Base-by-base conservation (phyloP, 37 sponge, comb jelly and placozoan species). In the Eunapius fragilis region DNA sequence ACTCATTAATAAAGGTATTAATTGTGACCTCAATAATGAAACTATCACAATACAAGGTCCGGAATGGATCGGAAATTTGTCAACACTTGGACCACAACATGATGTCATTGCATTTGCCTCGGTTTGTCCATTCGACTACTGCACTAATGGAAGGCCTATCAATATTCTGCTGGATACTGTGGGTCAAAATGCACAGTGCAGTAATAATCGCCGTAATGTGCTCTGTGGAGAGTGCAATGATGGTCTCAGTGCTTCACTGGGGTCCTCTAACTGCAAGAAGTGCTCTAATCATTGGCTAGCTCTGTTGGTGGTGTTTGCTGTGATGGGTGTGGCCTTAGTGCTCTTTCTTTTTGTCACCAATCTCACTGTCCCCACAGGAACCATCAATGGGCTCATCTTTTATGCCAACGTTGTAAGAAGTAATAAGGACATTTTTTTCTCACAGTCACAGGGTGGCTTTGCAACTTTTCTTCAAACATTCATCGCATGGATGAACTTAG, bases 381-480 rank as follows among this genome's bases (percentile, higher is more conserved):
- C 68, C 0, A 26, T 79, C 0, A 79, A 79, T 49, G 80, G 80
- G 50, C 67, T 79, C 0, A 48, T 79, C 11, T 79, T 79, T 49
- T 50, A 79, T 31, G 27, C 68, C 31, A 79, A 79, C 58, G 58
- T 79, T 22, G 26, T 79, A 67, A 26, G 58, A 27, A 58, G 24
- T 17, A 67, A 48, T 32, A 13, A 79, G 23, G 26, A 17, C 9
- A 58, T 79, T 32, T 58, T 67, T 25, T 58, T 79, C 28, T 1
- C 58, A 13, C 30, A 48, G 30, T 2, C 30, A 2, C 1, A 17
- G 25, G 2, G 2, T 25, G 13, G 28, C 11, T 24, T 14, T 26
- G 49, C 32, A 14, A 4, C 48, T 2, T 32, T 79, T 79, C 80
- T 79, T 23, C 26, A 38, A 24, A 31, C 5, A 0, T 79, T 79